Evolutionary conservation across 2,888 invertebrate genomes (phyloP), one percentile per base, ranked within the genome.

Genomic region (Buathra laborator): DNA sequence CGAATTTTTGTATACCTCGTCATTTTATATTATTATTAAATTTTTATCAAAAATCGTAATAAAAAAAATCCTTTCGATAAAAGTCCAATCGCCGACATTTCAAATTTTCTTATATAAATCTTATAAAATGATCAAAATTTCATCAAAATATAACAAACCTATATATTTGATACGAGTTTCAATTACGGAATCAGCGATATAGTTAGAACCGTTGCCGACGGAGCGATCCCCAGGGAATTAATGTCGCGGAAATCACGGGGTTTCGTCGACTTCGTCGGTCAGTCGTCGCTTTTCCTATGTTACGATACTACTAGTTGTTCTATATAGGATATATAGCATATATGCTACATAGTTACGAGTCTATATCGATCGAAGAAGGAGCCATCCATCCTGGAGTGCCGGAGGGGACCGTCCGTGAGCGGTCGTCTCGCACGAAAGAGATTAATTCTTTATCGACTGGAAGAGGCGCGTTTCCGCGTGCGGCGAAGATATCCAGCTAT

Each of bases 391-490:
- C 68, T 81, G 77, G 77, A 78, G 67, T 70, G 84, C 84, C 84
- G 74, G 74, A 68, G 84, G 84, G 84, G 68, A 74, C 77, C 46
- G 19, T 53, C 51, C 79, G 24, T 70, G 64, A 74, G 67, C 76
- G 75, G 77, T 74, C 48, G 84, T 78, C 75, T 72, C 82, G 71
- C 85, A 79, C 82, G 85, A 82, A 79, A 79, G 85, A 82, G 85
- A 85, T 85, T 85, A 85, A 85, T 85, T 85, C 85, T 85, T 85
- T 82, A 85, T 85, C 85, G 85, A 85, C 86, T 81, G 83, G 86
- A 86, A 89, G 89, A 71, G 56, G 70, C 89, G 88, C 89, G 87
- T 88, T 88, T 78, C 81, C 87, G 89, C 89, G 87, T 86, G 80
- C 68, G 78, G 82, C 83, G 86, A 88, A 88, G 89, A 87, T 83